A percentile compares a stretch with the other conserved stretches of the same genome.
Evolutionary conservation across 2,888 invertebrate species (phyloP).

Genomic region (Ecliptopera silaceata): DNA sequence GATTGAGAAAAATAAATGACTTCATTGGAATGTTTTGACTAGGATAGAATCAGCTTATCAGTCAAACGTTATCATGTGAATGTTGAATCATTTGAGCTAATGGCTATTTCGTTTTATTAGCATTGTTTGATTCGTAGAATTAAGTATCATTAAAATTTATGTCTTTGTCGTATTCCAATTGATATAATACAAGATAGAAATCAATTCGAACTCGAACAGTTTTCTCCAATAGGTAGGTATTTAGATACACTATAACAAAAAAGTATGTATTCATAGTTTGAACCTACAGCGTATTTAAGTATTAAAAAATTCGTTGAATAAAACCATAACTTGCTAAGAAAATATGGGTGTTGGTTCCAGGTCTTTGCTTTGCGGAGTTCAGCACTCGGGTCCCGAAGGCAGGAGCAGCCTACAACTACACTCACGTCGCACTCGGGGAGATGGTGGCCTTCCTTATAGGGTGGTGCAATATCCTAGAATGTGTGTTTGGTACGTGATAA

Average conservation of each 20-base stretch:
- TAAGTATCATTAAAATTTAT: not conserved
- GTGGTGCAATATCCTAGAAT: conserved; percentile 95
- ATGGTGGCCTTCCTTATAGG: conserved; percentile 94
- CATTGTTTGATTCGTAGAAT: not conserved
- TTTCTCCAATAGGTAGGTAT: no score
- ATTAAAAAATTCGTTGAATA: no score
- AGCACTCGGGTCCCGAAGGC: conserved; percentile 92
- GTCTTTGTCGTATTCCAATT: no score
- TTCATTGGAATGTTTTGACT: conserved; percentile 1
- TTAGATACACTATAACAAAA: no score
- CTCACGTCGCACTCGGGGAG: conserved; percentile 94
- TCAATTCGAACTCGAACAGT: no score
- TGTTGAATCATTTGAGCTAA: conserved; percentile 11
- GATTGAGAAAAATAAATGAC: no score
- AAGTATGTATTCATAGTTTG: no score
- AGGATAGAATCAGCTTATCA: not conserved
- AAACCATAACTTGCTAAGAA: no score
- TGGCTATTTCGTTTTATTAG: not conserved
- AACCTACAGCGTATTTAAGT: no score
- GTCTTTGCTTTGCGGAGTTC: conserved; percentile 95
- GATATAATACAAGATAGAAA: no score
- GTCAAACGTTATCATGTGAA: conserved; percentile 6
- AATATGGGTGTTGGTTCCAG: conserved; percentile 63
- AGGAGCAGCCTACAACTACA: conserved; percentile 95
- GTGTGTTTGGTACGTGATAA: conserved; percentile 86